These are phyloP conservation scores for Jordanella pulchra DNA, from an alignment of 2,797 vertebrate genomes.

Conservation along the genomic window DNA sequence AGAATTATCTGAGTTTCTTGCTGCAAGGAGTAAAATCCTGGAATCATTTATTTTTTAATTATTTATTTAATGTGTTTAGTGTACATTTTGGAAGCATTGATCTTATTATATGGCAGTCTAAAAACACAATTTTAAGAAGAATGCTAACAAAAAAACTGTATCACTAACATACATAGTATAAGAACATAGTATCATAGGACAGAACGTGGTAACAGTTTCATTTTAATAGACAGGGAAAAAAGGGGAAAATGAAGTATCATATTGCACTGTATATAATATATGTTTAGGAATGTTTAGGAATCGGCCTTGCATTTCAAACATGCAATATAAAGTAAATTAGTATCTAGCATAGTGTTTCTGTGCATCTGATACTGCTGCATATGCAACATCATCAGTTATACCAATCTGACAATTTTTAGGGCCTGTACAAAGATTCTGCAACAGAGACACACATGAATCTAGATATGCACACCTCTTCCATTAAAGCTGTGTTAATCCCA, in stretches of 20 bases:
- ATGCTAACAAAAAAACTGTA: constrained; percentile 25
- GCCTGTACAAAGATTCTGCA: background rate
- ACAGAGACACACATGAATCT: background rate
- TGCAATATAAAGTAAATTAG: no score
- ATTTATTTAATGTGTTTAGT: constrained; percentile 38
- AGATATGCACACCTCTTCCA: background rate
- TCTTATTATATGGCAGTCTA: constrained; percentile 23
- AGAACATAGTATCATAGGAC: background rate
- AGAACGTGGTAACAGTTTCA: background rate
- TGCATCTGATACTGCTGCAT: background rate
- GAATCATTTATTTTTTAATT: constrained; percentile 30
- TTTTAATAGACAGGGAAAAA: no score
- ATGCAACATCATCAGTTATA: background rate
- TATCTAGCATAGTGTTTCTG: background rate
- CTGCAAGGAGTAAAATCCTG: constrained; percentile 25
- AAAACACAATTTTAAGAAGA: constrained; percentile 43
- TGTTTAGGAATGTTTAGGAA: no score
- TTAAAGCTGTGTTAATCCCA: no score
- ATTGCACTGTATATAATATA: no score
- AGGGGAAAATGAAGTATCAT: no score
- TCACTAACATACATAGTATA: constrained; percentile 50
- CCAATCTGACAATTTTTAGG: background rate
- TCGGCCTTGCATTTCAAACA: no score
- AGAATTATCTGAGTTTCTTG: constrained; percentile 31
- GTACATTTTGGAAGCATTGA: constrained; percentile 33